These are phyloP conservation scores for Brachystomella parvula DNA, from an alignment of 1,140 invertebrate genomes.

Conservation along the genomic window DNA sequence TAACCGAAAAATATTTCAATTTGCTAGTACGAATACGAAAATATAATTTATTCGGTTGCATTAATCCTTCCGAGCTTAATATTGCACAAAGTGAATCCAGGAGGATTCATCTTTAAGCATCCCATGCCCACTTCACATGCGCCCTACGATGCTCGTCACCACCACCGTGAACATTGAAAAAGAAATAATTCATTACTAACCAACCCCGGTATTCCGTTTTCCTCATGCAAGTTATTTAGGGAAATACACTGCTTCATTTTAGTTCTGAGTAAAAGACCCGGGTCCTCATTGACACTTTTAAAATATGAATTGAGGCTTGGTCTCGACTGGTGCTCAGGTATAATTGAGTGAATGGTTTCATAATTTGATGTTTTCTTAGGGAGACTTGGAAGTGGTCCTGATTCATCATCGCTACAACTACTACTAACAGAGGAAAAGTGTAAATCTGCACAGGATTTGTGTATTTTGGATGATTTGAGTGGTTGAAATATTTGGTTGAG, in stretches of 20 bases:
- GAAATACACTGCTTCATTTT: constrained; percentile 7
- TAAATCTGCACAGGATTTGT: background rate
- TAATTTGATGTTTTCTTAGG: background rate
- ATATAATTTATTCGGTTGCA: no score
- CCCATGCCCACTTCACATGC: no score
- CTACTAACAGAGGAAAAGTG: background rate
- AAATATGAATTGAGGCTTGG: background rate
- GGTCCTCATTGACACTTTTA: background rate
- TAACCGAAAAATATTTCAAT: no score
- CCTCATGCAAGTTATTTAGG: constrained; percentile 3
- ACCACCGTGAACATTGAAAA: no score
- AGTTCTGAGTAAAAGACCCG: background rate
- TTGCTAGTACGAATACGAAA: no score
- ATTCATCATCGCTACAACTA: background rate
- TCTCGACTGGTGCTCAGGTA: background rate
- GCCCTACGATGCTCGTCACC: no score
- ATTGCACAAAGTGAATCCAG: no score
- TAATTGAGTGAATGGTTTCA: constrained; percentile 2
- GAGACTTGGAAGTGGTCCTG: background rate
- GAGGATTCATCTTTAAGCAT: no score
- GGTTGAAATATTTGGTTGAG: background rate
- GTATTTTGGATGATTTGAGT: background rate
- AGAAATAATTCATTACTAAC: background rate
- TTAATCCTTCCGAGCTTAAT: no score
- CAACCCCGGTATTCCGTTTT: background rate